These are phyloP conservation scores for Neoascia interrupta DNA, from an alignment of 2,888 invertebrate genomes.

Conservation along the genomic window DNA sequence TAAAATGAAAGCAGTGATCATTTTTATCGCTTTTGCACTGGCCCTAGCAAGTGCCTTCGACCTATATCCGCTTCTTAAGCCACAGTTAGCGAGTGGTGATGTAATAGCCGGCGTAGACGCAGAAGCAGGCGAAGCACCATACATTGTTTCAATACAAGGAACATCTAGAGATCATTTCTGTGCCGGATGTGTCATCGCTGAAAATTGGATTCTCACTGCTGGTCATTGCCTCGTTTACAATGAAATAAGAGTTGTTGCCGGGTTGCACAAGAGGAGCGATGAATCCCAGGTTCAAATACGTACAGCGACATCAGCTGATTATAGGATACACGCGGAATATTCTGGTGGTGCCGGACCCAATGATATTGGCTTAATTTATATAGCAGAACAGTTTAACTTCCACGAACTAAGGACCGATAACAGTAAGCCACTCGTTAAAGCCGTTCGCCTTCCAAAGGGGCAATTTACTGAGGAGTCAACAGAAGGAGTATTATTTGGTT, in stretches of 20 bases:
- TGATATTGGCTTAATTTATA: slow-evolving; percentile 81
- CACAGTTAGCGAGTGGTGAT: slow-evolving; percentile 74
- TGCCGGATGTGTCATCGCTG: slow-evolving; percentile 78
- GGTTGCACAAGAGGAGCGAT: slow-evolving; percentile 75
- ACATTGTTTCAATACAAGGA: slow-evolving; percentile 77
- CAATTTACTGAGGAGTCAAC: slow-evolving; percentile 26
- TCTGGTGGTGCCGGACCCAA: slow-evolving; percentile 78
- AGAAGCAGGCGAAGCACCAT: slow-evolving; percentile 78
- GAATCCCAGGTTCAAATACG: slow-evolving; percentile 72
- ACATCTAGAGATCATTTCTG: slow-evolving; percentile 75
- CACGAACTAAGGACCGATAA: slow-evolving; percentile 59
- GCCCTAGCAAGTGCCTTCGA: slow-evolving; percentile 69
- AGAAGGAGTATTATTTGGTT: slow-evolving; percentile 70
- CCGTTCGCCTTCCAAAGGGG: slow-evolving; percentile 24
- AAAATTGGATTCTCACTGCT: slow-evolving; percentile 77
- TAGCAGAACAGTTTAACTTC: slow-evolving; percentile 73
- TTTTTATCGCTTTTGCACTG: slow-evolving; percentile 71
- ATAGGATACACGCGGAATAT: no score
- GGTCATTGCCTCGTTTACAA: slow-evolving; percentile 74
- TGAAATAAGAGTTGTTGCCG: slow-evolving; percentile 76
- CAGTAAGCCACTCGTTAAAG: slow-evolving; percentile 31
- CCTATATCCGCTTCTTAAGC: slow-evolving; percentile 65
- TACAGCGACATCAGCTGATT: no score
- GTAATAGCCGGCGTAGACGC: slow-evolving; percentile 77
- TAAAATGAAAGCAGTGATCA: slow-evolving; percentile 74